Percentiles rank a stretch among this genome's conserved stretches.
Evolutionary conservation across 2,888 invertebrate species (phyloP).

Genomic region (Apamea crenata): DNA sequence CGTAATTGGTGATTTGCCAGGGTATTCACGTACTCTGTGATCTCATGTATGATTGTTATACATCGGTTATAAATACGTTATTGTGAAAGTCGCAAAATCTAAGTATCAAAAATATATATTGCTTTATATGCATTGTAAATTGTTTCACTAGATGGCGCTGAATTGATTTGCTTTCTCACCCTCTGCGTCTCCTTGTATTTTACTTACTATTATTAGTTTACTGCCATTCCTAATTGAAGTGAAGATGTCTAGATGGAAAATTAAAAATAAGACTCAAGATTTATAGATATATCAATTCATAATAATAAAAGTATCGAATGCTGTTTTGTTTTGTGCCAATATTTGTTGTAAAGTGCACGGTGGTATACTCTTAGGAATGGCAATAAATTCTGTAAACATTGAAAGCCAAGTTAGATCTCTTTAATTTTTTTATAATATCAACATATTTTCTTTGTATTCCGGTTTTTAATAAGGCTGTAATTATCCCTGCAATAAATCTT

Average conservation of each 20-base stretch:
- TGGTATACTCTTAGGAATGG: constrained; percentile 55
- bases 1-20: constrained; percentile 85
- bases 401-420: constrained; percentile 20
- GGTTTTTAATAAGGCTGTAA: constrained; percentile 46
- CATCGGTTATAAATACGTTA: constrained; percentile 77
- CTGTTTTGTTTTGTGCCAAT: constrained; percentile 75
- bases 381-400: constrained; percentile 43
- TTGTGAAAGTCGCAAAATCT: constrained; percentile 78
- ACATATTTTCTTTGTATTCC: constrained; percentile 41
- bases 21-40: constrained; percentile 87
- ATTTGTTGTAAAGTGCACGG: constrained; percentile 57
- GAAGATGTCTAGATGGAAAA: constrained; percentile 42
- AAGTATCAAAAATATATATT: constrained; percentile 58
- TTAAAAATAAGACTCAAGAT: constrained; percentile 26
- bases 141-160: constrained; percentile 64
- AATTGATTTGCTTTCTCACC: constrained; percentile 44
- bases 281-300: constrained; percentile 33
- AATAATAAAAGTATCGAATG: constrained; percentile 56
- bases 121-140: constrained; percentile 53
- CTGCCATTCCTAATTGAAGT: constrained; percentile 57
- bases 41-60: constrained; percentile 89
- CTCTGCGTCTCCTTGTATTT: constrained; percentile 9
- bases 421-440: constrained; percentile 27
- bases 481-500: constrained; percentile 44
- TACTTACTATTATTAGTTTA: constrained; percentile 11